These are phyloP conservation scores for Ophthalmolycus amberensis DNA, from an alignment of 2,113 vertebrate genomes.

Conservation along the genomic window DNA sequence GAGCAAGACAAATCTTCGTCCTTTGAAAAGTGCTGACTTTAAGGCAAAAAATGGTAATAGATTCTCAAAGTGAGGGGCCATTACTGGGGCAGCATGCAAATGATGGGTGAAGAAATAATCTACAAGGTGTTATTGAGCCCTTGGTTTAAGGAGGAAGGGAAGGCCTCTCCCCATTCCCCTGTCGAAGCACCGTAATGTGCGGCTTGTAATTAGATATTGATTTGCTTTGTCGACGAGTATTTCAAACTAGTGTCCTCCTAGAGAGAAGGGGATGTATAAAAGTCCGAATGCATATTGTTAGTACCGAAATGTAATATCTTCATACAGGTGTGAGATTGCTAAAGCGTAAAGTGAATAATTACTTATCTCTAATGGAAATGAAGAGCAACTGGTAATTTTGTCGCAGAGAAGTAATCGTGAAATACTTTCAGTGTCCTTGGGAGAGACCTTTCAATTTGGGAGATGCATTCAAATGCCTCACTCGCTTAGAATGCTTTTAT, in stretches of 20 bases:
- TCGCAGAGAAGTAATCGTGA: neutral
- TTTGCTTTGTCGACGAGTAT: constrained; percentile 84
- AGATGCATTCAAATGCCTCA: neutral
- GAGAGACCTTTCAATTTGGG: neutral
- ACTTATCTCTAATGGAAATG: constrained; percentile 44
- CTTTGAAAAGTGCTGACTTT: constrained; percentile 71
- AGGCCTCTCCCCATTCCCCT: constrained; percentile 62
- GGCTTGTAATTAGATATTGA: constrained; percentile 91
- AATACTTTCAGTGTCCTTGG: constrained; percentile 28
- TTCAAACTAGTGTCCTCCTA: constrained; percentile 67
- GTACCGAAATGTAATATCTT: constrained; percentile 69
- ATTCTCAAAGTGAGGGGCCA: constrained; percentile 64
- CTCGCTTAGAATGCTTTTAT: neutral
- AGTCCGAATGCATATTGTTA: constrained; percentile 81
- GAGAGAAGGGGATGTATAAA: constrained; percentile 65
- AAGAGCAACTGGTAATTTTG: constrained; percentile 37
- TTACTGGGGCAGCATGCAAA: constrained; percentile 81
- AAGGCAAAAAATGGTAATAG: constrained; percentile 72
- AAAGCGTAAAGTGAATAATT: constrained; percentile 52
- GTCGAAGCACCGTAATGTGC: constrained; percentile 73
- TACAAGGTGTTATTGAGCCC: constrained; percentile 75
- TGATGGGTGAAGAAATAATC: constrained; percentile 79
- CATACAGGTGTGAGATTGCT: constrained; percentile 51
- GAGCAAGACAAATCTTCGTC: constrained; percentile 70
- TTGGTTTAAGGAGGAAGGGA: constrained; percentile 65